Evolutionary conservation across 2,797 vertebrate genomes (phyloP).

Genomic region (Macroramphosus scolopax): DNA sequence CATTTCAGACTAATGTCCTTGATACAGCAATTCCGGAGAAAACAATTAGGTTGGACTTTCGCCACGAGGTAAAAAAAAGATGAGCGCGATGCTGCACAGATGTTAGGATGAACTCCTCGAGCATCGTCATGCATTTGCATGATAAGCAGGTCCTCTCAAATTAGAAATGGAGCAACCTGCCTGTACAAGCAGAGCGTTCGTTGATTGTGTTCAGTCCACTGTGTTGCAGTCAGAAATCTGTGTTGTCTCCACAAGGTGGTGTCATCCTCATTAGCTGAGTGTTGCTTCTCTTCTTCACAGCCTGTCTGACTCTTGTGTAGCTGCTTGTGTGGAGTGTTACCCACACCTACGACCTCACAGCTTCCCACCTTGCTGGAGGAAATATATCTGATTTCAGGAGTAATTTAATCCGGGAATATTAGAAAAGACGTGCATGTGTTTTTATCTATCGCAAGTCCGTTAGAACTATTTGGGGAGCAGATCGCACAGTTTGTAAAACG

Average conservation of each 20-base stretch:
- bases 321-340: neutral
- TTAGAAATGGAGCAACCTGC: conserved; percentile 31
- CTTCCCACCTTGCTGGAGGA: no score
- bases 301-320: conserved; percentile 2
- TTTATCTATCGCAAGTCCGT: no score
- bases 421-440: no score
- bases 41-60: conserved; percentile 14
- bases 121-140: conserved; percentile 34
- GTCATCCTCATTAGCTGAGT: conserved; percentile 71
- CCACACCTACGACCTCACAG: no score
- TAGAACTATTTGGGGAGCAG: no score
- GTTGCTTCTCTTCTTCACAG: conserved; percentile 38
- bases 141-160: conserved; percentile 37
- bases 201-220: neutral
- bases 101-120: conserved; percentile 12
- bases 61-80: conserved; percentile 16
- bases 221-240: conserved; percentile 38
- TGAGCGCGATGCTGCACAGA: conserved; percentile 11
- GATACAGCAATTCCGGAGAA: conserved; percentile 13
- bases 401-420: no score
- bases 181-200: conserved; percentile 14
- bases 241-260: conserved; percentile 77
- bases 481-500: no score
- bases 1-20: conserved; percentile 42
- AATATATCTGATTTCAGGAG: no score